Evolutionary conservation across 2,113 vertebrate genomes (phyloP).

Genomic region (Nibea coibor): DNA sequence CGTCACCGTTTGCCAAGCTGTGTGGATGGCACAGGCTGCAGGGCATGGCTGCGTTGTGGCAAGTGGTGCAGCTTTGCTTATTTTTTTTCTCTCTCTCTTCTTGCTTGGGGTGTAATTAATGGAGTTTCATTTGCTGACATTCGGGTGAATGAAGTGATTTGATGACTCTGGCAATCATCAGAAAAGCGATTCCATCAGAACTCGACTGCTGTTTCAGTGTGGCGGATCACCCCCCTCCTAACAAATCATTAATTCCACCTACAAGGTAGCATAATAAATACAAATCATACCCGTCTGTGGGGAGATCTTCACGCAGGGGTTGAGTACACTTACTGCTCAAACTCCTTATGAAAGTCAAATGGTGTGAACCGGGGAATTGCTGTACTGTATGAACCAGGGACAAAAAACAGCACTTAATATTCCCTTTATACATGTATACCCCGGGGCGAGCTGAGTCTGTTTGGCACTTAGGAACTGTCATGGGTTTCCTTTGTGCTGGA

Average conservation of each 20-base stretch:
- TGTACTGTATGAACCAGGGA: constrained; percentile 52
- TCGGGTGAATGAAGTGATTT: constrained; percentile 24
- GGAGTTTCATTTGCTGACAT: constrained; percentile 49
- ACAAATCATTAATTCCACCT: constrained; percentile 46
- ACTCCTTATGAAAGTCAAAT: constrained; percentile 72
- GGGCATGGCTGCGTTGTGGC: constrained; percentile 33
- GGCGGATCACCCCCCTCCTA: constrained; percentile 3
- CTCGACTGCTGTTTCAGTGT: constrained; percentile 14
- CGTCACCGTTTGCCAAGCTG: constrained; percentile 2
- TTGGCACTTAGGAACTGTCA: constrained; percentile 69
- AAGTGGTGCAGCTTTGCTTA: constrained; percentile 1
- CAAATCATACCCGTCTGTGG: constrained; percentile 48
- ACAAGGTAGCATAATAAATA: constrained; percentile 43
- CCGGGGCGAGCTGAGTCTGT: constrained; percentile 65
- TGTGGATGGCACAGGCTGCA: constrained; percentile 25
- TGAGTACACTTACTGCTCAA: constrained; percentile 67
- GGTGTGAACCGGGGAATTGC: constrained; percentile 46
- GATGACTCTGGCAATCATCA: constrained; percentile 17
- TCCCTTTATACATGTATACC: constrained; percentile 57
- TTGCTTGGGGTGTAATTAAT: neutral
- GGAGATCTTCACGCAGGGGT: constrained; percentile 53
- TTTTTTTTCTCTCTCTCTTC: neutral
- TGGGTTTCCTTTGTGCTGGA: constrained; percentile 59
- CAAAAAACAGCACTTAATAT: constrained; percentile 56
- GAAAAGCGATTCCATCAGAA: constrained; percentile 7